Evolutionary conservation across 2,888 invertebrate species (phyloP).

Genomic region (Gryllus longicercus): DNA sequence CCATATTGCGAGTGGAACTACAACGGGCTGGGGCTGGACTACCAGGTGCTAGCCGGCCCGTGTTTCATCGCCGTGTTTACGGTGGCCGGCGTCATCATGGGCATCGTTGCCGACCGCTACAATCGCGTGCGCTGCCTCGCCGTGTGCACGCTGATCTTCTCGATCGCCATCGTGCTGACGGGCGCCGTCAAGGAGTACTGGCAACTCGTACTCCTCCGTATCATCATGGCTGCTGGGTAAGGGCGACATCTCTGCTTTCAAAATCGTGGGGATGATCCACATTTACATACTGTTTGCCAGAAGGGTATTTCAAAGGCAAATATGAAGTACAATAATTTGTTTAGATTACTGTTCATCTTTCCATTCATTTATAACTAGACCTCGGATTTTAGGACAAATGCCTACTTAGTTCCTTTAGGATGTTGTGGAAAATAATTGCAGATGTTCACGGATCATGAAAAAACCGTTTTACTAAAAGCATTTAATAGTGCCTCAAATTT

Average conservation of each 20-base stretch:
- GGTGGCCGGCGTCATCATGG: slow-evolving; percentile 78
- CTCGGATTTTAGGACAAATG: too few relatives aligned
- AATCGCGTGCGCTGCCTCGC: slow-evolving; percentile 69
- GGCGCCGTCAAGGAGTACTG: slow-evolving; percentile 82
- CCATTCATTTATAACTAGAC: too few relatives aligned
- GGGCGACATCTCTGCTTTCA: slow-evolving; percentile 34
- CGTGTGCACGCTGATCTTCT: slow-evolving; percentile 74
- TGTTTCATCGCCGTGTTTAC: slow-evolving; percentile 91
- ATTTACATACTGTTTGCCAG: too few relatives aligned
- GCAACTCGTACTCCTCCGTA: slow-evolving; percentile 81
- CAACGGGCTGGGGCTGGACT: slow-evolving; percentile 86
- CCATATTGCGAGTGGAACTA: slow-evolving; percentile 87
- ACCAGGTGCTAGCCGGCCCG: slow-evolving; percentile 89
- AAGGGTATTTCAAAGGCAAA: too few relatives aligned
- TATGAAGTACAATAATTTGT: too few relatives aligned
- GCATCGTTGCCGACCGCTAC: slow-evolving; percentile 72
- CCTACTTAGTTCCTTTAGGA: too few relatives aligned
- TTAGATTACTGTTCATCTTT: too few relatives aligned
- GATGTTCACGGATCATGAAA: too few relatives aligned
- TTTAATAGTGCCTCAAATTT: too few relatives aligned
- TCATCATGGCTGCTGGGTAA: slow-evolving; percentile 81
- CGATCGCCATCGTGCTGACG: slow-evolving; percentile 78
- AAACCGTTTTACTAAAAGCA: too few relatives aligned
- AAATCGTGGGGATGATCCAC: too few relatives aligned
- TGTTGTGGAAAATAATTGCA: too few relatives aligned